Conservation (phyloP, 2,113 vertebrate species). For the Recurvirostra avosetta region DNA sequence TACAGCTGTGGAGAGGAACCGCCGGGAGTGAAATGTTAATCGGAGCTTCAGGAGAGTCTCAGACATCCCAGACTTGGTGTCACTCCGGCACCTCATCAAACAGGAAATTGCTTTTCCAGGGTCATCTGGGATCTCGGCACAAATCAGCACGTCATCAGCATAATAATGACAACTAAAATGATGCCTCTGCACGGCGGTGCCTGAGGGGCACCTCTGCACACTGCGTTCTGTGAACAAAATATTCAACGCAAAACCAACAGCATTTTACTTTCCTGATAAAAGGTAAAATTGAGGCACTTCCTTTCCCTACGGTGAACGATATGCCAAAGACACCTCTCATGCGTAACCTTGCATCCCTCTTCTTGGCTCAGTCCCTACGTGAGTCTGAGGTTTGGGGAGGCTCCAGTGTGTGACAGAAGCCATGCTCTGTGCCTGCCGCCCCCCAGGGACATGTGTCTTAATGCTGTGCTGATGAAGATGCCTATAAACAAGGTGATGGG, state of each 20-base stretch:
- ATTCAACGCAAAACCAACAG: background rate
- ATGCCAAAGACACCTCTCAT: accelerated
- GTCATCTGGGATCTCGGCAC: background rate
- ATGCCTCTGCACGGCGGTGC: background rate
- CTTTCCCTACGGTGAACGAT: accelerated
- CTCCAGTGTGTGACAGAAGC: background rate
- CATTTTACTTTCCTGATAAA: background rate
- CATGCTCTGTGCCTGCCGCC: background rate
- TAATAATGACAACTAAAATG: background rate
- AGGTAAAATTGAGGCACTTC: background rate
- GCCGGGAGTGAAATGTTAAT: slow-evolving; percentile 11
- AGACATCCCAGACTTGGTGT: slow-evolving; percentile 30
- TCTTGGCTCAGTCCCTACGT: accelerated
- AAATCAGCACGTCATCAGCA: background rate
- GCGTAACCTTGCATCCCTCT: accelerated
- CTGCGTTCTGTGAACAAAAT: background rate
- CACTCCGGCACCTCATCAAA: slow-evolving; percentile 41
- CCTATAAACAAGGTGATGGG: background rate
- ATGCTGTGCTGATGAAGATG: accelerated
- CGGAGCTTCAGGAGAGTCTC: background rate
- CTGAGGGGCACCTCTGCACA: background rate
- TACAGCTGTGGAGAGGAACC: background rate
- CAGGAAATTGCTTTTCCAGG: slow-evolving; percentile 66
- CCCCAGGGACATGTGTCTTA: too few relatives aligned
- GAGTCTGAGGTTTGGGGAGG: background rate